These are phyloP conservation scores for Melopsittacus undulatus DNA, from an alignment of 2,797 vertebrate genomes.

Conservation along the genomic window DNA sequence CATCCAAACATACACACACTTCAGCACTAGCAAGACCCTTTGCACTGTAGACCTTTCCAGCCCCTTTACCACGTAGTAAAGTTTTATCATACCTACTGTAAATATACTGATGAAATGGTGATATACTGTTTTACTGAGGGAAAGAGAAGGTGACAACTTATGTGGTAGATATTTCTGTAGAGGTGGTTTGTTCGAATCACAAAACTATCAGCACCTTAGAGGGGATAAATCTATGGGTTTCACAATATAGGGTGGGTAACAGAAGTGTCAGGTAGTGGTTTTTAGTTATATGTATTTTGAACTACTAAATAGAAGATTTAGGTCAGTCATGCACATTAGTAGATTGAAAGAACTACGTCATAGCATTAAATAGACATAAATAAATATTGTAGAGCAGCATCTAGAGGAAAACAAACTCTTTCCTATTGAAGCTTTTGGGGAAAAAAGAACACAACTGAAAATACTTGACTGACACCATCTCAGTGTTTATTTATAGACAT, in stretches of 20 bases:
- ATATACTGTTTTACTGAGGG: not conserved
- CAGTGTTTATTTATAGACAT: conserved; percentile 18
- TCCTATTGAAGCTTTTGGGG: not conserved
- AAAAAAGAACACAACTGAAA: conserved; percentile 25
- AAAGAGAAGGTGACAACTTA: not conserved
- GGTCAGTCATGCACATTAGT: not conserved
- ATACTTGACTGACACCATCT: not conserved
- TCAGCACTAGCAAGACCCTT: not conserved
- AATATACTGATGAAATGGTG: not conserved
- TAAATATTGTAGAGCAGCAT: not conserved
- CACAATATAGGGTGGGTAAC: not conserved
- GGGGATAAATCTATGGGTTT: not conserved
- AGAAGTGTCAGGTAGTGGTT: conserved; percentile 24
- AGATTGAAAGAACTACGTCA: not conserved
- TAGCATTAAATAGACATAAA: not conserved
- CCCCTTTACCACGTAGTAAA: not conserved
- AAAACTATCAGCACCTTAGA: not conserved
- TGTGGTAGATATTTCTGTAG: rapidly evolving
- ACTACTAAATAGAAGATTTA: not conserved
- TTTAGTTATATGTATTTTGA: conserved; percentile 39
- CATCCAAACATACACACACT: not conserved
- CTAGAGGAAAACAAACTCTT: not conserved
- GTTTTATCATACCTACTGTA: not conserved
- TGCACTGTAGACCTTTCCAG: not conserved
- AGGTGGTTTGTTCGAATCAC: not conserved